Conservation (phyloP, 2,888 invertebrate species). For the Nymphalis polychloros region DNA sequence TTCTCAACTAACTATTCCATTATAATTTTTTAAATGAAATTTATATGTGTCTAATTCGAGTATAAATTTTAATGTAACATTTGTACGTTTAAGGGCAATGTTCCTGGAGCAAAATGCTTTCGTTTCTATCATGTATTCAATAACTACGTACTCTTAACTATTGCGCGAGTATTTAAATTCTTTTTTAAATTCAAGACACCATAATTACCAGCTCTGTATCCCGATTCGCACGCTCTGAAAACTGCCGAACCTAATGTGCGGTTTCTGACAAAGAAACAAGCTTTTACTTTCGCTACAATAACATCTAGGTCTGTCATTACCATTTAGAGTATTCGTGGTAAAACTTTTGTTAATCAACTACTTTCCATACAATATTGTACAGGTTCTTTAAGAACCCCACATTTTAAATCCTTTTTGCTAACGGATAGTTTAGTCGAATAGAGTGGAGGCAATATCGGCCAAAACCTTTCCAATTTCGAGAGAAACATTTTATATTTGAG, state of each 20-base stretch:
- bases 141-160: background rate
- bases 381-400: background rate
- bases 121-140: too few relatives aligned
- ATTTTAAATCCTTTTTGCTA: background rate
- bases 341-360: background rate
- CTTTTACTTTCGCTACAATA: conserved; percentile 50
- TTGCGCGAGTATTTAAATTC: background rate
- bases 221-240: conserved; percentile 69
- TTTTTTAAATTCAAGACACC: background rate
- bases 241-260: conserved; percentile 44
- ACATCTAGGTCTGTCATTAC: conserved; percentile 12
- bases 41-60: too few relatives aligned
- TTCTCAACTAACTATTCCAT: too few relatives aligned
- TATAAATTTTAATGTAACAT: too few relatives aligned
- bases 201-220: conserved; percentile 19
- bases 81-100: too few relatives aligned
- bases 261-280: conserved; percentile 49
- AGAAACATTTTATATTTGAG: too few relatives aligned
- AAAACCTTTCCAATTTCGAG: too few relatives aligned
- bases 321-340: conserved; percentile 1
- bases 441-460: too few relatives aligned
- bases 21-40: too few relatives aligned
- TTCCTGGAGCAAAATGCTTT: too few relatives aligned
- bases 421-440: too few relatives aligned
- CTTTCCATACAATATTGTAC: background rate